Evolutionary conservation across 1,140 invertebrate species (phyloP).

Genomic region (Triops longicaudatus): DNA sequence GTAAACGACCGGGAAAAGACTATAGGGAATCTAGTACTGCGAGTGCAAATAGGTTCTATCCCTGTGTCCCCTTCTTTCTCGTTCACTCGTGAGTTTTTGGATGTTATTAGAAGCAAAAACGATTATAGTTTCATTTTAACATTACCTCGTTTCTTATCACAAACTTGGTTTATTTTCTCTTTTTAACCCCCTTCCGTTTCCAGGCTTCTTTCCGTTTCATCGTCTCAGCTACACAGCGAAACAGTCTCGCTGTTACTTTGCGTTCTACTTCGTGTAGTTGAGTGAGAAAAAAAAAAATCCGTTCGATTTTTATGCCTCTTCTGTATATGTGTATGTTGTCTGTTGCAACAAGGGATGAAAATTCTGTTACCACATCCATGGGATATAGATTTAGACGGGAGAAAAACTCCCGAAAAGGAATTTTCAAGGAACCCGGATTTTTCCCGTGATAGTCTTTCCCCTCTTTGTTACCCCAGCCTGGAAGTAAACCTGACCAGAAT

Average conservation of each 20-base stretch:
- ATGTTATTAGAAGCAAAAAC: background rate
- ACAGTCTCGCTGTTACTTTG: background rate
- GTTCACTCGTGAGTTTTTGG: no score
- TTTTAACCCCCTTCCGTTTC: background rate
- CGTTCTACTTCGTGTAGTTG: background rate
- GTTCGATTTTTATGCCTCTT: background rate
- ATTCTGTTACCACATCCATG: no score
- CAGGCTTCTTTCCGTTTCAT: background rate
- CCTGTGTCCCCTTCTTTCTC: no score
- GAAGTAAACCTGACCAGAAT: no score
- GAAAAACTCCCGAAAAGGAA: no score
- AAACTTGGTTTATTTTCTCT: background rate
- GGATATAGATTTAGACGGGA: no score
- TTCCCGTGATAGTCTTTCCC: no score
- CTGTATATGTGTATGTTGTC: no score
- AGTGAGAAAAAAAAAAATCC: background rate
- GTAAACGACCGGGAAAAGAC: background rate
- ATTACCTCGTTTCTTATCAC: background rate
- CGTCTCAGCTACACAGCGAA: background rate
- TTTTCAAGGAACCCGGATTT: no score
- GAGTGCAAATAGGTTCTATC: no score
- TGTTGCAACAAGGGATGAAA: no score
- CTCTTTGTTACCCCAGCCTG: no score
- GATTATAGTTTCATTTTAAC: background rate
- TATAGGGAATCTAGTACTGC: background rate